Evolutionary conservation across 2,888 invertebrate genomes (phyloP), one percentile per base, ranked within the genome.

Genomic region (Acheta domesticus): DNA sequence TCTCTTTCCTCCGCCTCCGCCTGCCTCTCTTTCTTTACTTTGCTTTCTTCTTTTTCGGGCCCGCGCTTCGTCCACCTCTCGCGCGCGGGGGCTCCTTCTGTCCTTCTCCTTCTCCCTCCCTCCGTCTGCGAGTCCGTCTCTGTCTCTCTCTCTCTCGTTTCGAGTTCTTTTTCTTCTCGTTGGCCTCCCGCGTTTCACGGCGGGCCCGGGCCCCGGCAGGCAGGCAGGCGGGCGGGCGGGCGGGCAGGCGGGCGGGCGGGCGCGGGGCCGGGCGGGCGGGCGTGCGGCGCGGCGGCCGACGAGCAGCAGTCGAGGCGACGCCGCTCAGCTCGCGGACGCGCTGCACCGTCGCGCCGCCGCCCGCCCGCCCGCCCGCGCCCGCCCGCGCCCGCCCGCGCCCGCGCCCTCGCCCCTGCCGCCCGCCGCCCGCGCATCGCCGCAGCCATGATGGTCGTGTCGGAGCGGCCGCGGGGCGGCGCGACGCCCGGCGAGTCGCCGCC

Each of bases 381-480:
- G 16, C 16, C n/a, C 62, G 62, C 62, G 62, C 62, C n/a, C n/a
- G 14, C n/a, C 62, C 62, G 14, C 62, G 62, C n/a, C 62, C 62
- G 3, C 62, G 62, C n/a, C 62, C 62, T 62, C 62, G 62, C n/a
- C 62, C n/a, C 16, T 62, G 16, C 62, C n/a, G 16, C n/a, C 62
- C n/a, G 14, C 16, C n/a, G 16, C 16, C n/a, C 62, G 62, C 62
- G 62, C 62, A n/a, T 14, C 62, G 62, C n/a, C 62, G 62, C 62
- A 14, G 62, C 62, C 62, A 62, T 62, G 62, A 62, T 62, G 62
- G 62, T 62, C 14, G 62, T 62, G 3, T 62, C 62, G 62, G 62
- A 62, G 62, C 62, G 62, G 62, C 62, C 11, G 62, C 62, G 62
- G 62, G 62, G 62, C 62, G 62, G 62, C 62, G 62, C 62, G 62